Conservation (phyloP, 2,113 vertebrate species). For the Aleadryas rufinucha region DNA sequence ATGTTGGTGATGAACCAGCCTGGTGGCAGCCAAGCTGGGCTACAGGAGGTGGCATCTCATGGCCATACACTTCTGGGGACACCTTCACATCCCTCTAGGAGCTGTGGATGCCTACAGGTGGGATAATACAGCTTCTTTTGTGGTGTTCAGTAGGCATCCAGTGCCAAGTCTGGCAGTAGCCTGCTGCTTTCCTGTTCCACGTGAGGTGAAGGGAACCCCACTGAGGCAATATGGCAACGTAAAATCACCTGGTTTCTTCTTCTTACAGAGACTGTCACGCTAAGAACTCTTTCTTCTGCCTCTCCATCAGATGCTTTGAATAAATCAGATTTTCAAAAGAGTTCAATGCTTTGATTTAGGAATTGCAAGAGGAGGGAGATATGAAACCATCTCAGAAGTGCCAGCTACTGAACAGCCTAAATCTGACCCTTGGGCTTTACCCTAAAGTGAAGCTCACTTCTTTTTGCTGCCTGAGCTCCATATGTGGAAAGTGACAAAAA, state of each 20-base stretch:
- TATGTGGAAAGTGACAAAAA: background rate
- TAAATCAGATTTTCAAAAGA: constrained; percentile 16
- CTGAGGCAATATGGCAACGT: background rate
- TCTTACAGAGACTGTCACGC: background rate
- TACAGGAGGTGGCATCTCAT: background rate
- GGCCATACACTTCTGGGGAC: background rate
- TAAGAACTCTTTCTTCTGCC: background rate
- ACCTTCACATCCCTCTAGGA: background rate
- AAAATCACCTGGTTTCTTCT: background rate
- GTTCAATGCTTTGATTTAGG: background rate
- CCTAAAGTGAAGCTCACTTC: background rate
- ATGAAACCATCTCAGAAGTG: background rate
- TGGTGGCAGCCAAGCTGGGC: background rate
- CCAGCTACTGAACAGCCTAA: background rate
- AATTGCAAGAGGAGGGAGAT: background rate
- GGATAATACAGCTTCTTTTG: background rate
- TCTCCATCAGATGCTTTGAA: background rate
- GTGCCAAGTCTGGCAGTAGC: background rate
- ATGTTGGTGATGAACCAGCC: background rate
- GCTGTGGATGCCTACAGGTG: background rate
- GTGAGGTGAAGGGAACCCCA: background rate
- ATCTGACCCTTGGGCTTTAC: background rate
- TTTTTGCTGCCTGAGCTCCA: background rate
- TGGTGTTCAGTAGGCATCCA: background rate
- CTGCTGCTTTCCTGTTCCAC: background rate